Base-by-base conservation (phyloP, 30 jellyfish, hydroid and myxozoan species). In the Sanderia malayensis region DNA sequence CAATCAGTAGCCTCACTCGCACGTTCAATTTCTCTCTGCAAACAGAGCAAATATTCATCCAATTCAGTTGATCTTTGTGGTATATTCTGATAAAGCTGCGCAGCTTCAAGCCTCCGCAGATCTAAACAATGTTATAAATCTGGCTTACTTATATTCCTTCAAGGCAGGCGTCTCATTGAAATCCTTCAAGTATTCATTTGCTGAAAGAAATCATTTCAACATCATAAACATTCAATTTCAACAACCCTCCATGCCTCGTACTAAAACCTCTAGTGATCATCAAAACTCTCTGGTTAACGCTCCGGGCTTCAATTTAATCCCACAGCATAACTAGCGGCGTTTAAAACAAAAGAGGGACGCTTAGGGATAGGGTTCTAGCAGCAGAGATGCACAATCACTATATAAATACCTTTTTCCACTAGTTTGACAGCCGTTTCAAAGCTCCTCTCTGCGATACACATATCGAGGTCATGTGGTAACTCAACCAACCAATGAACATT, bases 381-480 rank as follows among this genome's bases (percentile, higher is more conserved):
- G n/a, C n/a, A n/a, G n/a, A n/a, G n/a, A n/a, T n/a, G n/a, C n/a
- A n/a, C n/a, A n/a, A n/a, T n/a, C n/a, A n/a, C n/a, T n/a, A n/a
- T n/a, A n/a, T 41, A 41, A 8, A 6, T 49, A 79, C 95, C 95
- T 92, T 79, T 92, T 70, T 85, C 96, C 6, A 84, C 95, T 31
- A 83, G 73, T 31, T 77, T 60, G 0, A 92, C 98, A 0, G 98
- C 98, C 2, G 86, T 94, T 25, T 84, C 96, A 53, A 92, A 92
- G 45, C 92, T 87, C 24, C 95, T 89, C 49, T 92, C 94, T 20
- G 98, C 98, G 23, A 92, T 85, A 74, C 94, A 71, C 96, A 92
- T 83, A 69, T 92, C 98, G 17, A 92, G 93, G 74, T 92, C 98
- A 59, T 92, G 96, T n/a, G 98, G 98, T 47, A 92, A 61, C 67